Percentiles rank a stretch among this genome's conserved stretches.
Conservation (phyloP, 92 coral and sea anemone genomes). For the Palythoa grandis region DNA sequence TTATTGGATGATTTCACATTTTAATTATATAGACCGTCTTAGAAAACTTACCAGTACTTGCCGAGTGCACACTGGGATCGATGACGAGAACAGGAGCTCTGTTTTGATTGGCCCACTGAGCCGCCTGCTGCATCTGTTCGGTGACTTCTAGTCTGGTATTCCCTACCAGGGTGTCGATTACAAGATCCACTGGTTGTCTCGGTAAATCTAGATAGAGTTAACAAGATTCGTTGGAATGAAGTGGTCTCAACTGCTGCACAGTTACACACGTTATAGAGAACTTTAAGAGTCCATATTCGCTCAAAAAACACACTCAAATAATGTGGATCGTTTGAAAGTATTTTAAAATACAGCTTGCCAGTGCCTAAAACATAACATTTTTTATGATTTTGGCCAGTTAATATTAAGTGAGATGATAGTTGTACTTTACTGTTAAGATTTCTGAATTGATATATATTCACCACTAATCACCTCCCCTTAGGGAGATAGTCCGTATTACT, state of each 20-base stretch:
- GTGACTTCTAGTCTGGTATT: constrained; percentile 53
- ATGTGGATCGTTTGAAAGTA: too few relatives aligned
- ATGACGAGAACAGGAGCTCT: constrained; percentile 83
- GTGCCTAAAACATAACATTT: too few relatives aligned
- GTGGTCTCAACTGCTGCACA: too few relatives aligned
- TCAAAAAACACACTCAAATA: background rate
- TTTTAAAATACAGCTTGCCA: too few relatives aligned
- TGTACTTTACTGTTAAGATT: too few relatives aligned
- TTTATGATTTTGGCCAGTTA: too few relatives aligned
- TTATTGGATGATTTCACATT: too few relatives aligned
- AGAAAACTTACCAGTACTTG: constrained; percentile 58
- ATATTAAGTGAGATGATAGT: too few relatives aligned
- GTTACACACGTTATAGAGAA: background rate
- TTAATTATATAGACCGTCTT: background rate
- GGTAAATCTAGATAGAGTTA: constrained; percentile 62
- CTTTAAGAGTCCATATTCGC: background rate
- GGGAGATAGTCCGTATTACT: too few relatives aligned
- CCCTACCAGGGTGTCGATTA: constrained; percentile 67
- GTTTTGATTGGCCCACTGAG: constrained; percentile 88
- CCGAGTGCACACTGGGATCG: constrained; percentile 73
- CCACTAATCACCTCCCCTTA: too few relatives aligned
- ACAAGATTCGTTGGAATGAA: background rate
- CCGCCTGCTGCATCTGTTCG: constrained; percentile 69
- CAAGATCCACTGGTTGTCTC: constrained; percentile 74
- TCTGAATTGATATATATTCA: too few relatives aligned